Base-by-base conservation (phyloP, 2,113 vertebrate genomes). In the Myrmecophaga tridactyla region DNA sequence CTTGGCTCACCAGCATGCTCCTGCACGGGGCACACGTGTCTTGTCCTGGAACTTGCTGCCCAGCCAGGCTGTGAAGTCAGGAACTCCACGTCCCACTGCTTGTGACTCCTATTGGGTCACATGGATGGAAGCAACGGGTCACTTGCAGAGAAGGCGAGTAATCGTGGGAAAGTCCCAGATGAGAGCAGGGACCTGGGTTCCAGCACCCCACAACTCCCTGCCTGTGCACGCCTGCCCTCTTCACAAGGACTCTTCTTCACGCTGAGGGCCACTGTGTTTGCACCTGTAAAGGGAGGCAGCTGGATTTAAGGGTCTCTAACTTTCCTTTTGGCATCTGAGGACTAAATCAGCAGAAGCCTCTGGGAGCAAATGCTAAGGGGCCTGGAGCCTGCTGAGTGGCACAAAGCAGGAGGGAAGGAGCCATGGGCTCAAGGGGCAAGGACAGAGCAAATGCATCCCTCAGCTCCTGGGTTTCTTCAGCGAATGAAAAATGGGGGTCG, bases 291-390 rank as follows among this genome's bases (percentile, higher is more conserved):
- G 27, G 25, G 27, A 31, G 46, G 73, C 7, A 43, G 34, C 4
- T 72, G 34, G n/a, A 34, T 27, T 56, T 53, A n/a, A 51, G 13
- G 34, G 65, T 1, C 31, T 77, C 46, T 77, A 56, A 60, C 60
- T 72, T 85, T 85, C 63, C 67, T 62, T 77, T 67, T 69, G 89
- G 77, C 43, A 31, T 85, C 11, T 86, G 81, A 75, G 13, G 12
- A 75, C 73, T 94, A 56, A 96, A 48, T 53, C 65, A 58, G 60
- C 46, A 95, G 78, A 81, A 56, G 72, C 18, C 27, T 58, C 76
- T n/a, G 53, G 67, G 53, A 90, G 23, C n/a, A 85, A 72, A 78
- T n/a, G 51, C 48, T 34, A 58, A 86, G 36, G 51, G 27, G 53
- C 65, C 25, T 29, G 12, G 62, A 90, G 34, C 48, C 39, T 14